phyloP scores from a whole-genome alignment of 1,140 invertebrate genomes.

The Danaus plexippus region DNA sequence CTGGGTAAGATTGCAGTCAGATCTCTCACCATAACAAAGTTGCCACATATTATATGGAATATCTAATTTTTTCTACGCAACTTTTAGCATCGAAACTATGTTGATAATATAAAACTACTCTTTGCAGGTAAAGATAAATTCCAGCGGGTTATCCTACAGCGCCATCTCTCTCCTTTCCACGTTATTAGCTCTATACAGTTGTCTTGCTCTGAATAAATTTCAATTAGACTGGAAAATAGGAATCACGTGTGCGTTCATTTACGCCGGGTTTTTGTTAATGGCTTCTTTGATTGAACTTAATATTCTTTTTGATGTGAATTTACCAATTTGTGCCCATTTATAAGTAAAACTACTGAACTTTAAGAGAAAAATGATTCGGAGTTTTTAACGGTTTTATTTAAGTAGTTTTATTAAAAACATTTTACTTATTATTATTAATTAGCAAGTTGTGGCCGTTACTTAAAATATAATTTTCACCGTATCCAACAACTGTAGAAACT shows the following conservation, averaged over 20 bases:
- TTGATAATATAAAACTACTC: not conserved
- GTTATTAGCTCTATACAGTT: slow-evolving; percentile 81
- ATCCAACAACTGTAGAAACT: no score
- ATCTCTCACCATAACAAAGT: not conserved
- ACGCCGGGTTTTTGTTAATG: slow-evolving; percentile 83
- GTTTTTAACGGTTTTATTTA: no score
- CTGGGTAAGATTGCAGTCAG: slow-evolving; percentile 72
- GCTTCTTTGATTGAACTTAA: slow-evolving; percentile 89
- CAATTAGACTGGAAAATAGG: slow-evolving; percentile 85
- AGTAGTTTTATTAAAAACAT: no score
- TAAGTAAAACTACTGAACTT: not conserved
- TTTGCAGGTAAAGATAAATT: slow-evolving; percentile 77
- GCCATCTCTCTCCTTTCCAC: slow-evolving; percentile 86
- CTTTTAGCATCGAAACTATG: no score
- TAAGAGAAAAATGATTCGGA: no score
- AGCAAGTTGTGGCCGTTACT: no score
- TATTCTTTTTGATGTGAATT: slow-evolving; percentile 88
- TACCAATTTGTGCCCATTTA: slow-evolving; percentile 79
- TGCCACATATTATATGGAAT: no score
- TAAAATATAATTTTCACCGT: no score
- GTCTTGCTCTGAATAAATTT: slow-evolving; percentile 84
- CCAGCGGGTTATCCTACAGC: slow-evolving; percentile 85
- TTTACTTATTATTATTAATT: no score
- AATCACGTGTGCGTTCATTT: slow-evolving; percentile 82
- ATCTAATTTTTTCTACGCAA: no score